These are phyloP conservation scores for Ectobius pallidus DNA, from an alignment of 2,888 invertebrate species.

Conservation along the genomic window DNA sequence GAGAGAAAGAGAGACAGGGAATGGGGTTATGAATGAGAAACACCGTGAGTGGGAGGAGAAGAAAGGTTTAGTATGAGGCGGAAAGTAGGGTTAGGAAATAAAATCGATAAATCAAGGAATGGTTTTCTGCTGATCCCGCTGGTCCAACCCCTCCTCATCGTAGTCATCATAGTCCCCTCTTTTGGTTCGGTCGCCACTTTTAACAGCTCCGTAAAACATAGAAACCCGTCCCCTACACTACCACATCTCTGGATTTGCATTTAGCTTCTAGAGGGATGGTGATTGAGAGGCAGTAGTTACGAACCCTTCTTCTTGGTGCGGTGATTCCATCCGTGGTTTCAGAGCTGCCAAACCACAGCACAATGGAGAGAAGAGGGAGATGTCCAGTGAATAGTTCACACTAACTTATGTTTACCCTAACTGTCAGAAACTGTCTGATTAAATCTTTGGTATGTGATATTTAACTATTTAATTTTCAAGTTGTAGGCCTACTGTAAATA, in stretches of 20 bases:
- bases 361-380: no score
- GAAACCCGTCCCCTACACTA: background rate
- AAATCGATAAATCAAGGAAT: constrained; percentile 41
- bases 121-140: constrained; percentile 38
- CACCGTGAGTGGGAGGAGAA: background rate
- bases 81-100: constrained; percentile 13
- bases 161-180: background rate
- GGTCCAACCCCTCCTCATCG: background rate
- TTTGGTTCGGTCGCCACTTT: constrained; percentile 27
- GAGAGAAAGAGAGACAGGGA: background rate
- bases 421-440: no score
- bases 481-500: no score
- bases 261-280: background rate
- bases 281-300: no score
- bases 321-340: no score
- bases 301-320: no score
- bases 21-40: background rate
- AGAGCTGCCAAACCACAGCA: no score
- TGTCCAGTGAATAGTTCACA: no score
- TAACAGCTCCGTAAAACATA: constrained; percentile 29
- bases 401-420: no score
- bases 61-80: constrained; percentile 6
- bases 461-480: no score
- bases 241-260: constrained; percentile 19
- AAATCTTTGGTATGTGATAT: no score